Conservation (phyloP, 2,888 invertebrate species). For the Camponotus fellah region DNA sequence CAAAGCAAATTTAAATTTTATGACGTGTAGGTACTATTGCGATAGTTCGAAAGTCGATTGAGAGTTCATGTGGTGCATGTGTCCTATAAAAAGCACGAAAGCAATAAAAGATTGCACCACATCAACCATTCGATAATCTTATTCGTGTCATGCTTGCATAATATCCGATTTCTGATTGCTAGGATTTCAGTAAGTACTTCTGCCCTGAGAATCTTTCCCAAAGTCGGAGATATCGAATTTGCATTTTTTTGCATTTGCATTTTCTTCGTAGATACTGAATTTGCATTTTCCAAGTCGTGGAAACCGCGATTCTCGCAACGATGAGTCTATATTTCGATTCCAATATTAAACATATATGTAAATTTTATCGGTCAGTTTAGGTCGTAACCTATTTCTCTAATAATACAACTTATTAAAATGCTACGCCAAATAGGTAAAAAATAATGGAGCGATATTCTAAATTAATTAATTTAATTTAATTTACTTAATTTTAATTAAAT, state of each 20-base stretch:
- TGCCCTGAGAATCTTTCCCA: constrained; percentile 23
- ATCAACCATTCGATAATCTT: constrained; percentile 67
- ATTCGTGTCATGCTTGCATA: constrained; percentile 58
- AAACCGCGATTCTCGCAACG: constrained; percentile 1
- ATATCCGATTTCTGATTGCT: constrained; percentile 67
- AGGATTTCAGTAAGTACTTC: constrained; percentile 17
- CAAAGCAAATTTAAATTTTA: neutral
- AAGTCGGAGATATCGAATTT: constrained; percentile 49
- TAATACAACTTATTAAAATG: neutral
- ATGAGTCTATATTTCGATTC: constrained; percentile 25
- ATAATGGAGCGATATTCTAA: neutral
- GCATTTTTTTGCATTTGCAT: constrained; percentile 51
- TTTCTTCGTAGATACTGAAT: constrained; percentile 31
- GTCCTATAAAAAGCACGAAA: constrained; percentile 26
- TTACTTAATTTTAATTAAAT: too few relatives aligned
- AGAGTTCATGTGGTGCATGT: constrained; percentile 20
- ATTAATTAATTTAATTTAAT: too few relatives aligned
- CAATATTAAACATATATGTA: constrained; percentile 3
- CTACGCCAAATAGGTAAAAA: neutral
- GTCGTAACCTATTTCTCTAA: neutral
- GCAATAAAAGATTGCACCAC: constrained; percentile 42
- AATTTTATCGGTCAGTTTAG: constrained; percentile 12
- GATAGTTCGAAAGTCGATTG: constrained; percentile 26
- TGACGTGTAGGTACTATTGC: neutral
- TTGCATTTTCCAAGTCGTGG: constrained; percentile 42